phyloP scores from a whole-genome alignment of 2,113 vertebrate genomes.

The Pyxicephalus adspersus region DNA sequence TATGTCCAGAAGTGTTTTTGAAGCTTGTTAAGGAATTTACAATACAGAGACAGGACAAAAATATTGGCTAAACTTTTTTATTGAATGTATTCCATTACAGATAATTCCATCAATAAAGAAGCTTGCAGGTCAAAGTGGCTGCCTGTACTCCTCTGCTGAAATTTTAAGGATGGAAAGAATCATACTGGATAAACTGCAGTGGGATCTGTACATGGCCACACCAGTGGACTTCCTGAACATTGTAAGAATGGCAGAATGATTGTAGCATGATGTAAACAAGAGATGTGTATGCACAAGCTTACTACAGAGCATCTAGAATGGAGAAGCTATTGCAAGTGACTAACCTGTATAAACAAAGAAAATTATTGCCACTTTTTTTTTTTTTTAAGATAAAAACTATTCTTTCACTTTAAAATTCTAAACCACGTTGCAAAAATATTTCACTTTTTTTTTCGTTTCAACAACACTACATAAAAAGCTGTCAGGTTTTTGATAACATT shows the following conservation, averaged over 20 bases:
- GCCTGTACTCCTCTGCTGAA: constrained; percentile 80
- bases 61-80: constrained; percentile 69
- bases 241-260: constrained; percentile 68
- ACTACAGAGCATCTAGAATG: constrained; percentile 48
- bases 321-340: constrained; percentile 61
- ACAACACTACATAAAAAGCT: constrained; percentile 78
- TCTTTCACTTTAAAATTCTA: constrained; percentile 5
- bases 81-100: constrained; percentile 71
- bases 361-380: constrained; percentile 31
- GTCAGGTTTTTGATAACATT: constrained; percentile 72
- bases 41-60: constrained; percentile 30
- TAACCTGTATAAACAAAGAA: constrained; percentile 44
- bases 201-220: constrained; percentile 82
- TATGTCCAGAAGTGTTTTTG: background rate
- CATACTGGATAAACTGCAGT: constrained; percentile 83
- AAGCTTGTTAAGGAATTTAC: background rate
- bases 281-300: constrained; percentile 63
- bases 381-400: constrained; percentile 35
- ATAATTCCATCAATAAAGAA: constrained; percentile 79
- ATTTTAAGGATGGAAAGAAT: constrained; percentile 86
- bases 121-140: constrained; percentile 78
- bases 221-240: constrained; percentile 84
- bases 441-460: constrained; percentile 68
- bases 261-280: constrained; percentile 64
- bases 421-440: constrained; percentile 75